Base-by-base conservation (phyloP, 2,888 invertebrate genomes). In the Ectobius pallidus region DNA sequence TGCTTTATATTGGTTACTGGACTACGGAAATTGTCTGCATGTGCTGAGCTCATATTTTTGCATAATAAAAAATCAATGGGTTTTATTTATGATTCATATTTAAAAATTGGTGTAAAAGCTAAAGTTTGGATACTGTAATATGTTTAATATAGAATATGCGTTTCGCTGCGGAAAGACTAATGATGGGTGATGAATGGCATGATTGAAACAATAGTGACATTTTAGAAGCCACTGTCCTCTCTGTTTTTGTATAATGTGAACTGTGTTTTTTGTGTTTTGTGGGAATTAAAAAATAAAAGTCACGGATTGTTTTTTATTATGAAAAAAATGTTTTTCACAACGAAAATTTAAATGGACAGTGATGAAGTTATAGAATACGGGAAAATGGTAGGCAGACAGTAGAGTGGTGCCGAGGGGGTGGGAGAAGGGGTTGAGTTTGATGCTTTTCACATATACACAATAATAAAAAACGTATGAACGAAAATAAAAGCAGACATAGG, bases 271-370 rank as follows among this genome's bases (percentile, higher is more conserved):
- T 61, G 32, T 32, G 61, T 61, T 65, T 65, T 30, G 65, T 44
- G 46, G n/a, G 65, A 65, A 46, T 65, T 65, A 65, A 65, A 61
- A 65, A 58, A 58, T 30, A 58, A 30, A 44, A 65, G 44, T 44
- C 65, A 65, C 16, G 18, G 65, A 65, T 65, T 65, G 25, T 62
- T 62, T 55, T 34, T 49, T 49, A 25, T 55, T 55, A 25, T 16
- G 25, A 65, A 65, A 65, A 61, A 70, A 27, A 68, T 46, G 46
- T 68, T 32, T 63, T 65, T 65, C 30, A 18, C n/a, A 46, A 65
- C 65, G 65, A 65, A 65, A 65, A 65, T 65, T 46, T 70, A 70
- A 70, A 70, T 61, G 70, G 70, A 61, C 61, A 61, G 32, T 70
- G 70, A 70, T 70, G 61, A 70, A 70, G 61, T 70, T 70, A 70